Evolutionary conservation across 2,888 invertebrate species (phyloP), one percentile per base, ranked within the genome.

Genomic region (Argyresthia albistria): DNA sequence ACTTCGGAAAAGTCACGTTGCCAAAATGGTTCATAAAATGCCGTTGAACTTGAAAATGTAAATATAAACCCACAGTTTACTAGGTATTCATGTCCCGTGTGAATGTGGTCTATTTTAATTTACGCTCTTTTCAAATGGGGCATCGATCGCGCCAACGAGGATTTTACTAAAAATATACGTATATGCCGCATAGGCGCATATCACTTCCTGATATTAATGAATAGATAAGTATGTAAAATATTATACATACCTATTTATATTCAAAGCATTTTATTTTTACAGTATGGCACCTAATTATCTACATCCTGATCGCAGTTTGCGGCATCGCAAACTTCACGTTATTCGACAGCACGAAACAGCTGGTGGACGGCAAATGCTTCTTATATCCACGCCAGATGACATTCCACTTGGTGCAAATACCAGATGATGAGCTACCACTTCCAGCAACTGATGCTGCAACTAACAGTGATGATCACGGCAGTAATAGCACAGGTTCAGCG

Each of bases 231-330:
- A 25, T 25, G 2, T 25, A 2, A 25, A 4, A 15, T 46, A 39
- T 39, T 43, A 14, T 2, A 9, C 7, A 45, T 15, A 46, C 11
- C 25, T 14, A 25, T n/a, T 4, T 12, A 3, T 42, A 46, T 35
- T 36, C 36, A 8, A 8, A 8, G 36, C 9, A 8, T 36, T 9
- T 56, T 46, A 54, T 55, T 58, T 48, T 80, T 79, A 39, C 76
- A 87, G 86, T 64, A 66, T 86, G 80, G 66, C 86, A 87, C 59
- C 60, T 83, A 51, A 62, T 77, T 52, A 56, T 86, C 1, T 87
- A 67, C 62, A 59, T 70, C 1, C 58, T 71, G 4, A 81, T 82
- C 1, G 82, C 74, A 49, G 57, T 77, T 53, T 81, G 75, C 54
- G 83, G 86, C 35, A 64, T 83, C 35, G 58, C 73, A 51, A 86